Percentiles rank a stretch among this genome's conserved stretches.
These are phyloP conservation scores for Micrasema longulum DNA, from an alignment of 1,140 invertebrate species.

Conservation along the genomic window DNA sequence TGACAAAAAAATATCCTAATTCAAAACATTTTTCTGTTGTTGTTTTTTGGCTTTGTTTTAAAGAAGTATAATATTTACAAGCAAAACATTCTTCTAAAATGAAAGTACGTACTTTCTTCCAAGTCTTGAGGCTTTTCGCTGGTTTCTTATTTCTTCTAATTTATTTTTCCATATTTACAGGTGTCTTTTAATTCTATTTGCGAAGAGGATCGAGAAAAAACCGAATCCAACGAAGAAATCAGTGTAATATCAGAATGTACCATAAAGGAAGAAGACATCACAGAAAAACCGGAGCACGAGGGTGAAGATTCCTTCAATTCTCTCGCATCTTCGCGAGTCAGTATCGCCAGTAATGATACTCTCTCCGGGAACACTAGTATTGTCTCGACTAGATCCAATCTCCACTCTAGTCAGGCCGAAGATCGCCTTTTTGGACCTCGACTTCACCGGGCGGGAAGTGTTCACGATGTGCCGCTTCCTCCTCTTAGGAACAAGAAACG, in stretches of 20 bases:
- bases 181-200: constrained; percentile 2
- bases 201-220: not conserved
- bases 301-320: constrained; percentile 58
- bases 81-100: too few species aligned
- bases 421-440: constrained; percentile 62
- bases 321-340: constrained; percentile 58
- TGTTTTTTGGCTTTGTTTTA: too few species aligned
- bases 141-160: too few species aligned
- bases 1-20: too few species aligned
- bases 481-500: constrained; percentile 61
- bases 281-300: constrained; percentile 55
- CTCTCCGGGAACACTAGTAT: constrained; percentile 57
- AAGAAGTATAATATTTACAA: too few species aligned
- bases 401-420: constrained; percentile 62
- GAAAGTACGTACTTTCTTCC: too few species aligned
- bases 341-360: constrained; percentile 52
- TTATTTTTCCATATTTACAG: constrained; percentile 18
- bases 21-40: too few species aligned
- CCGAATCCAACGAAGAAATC: constrained; percentile 12
- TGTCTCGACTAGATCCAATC: constrained; percentile 56
- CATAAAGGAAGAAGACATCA: constrained; percentile 60
- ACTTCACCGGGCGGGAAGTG: constrained; percentile 63
- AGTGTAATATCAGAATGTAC: constrained; percentile 44
- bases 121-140: too few species aligned
- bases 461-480: constrained; percentile 60